Conservation (phyloP, 1,140 invertebrate species). For the Chironomus striatipennis region DNA sequence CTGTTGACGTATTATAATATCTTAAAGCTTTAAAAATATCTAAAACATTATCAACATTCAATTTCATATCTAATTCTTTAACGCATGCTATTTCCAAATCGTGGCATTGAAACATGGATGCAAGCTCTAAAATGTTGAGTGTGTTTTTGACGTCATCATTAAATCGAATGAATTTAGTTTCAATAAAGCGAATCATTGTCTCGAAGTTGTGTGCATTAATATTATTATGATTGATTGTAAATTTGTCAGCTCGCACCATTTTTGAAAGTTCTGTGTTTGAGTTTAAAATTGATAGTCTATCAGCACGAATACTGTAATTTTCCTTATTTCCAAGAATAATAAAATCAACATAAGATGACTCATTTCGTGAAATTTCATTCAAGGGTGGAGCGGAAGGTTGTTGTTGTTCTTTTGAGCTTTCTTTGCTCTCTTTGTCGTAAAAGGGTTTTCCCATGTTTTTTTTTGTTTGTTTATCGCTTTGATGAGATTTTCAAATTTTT, state of each 20-base stretch:
- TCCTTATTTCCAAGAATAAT: conserved; percentile 7
- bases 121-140: conserved; percentile 36
- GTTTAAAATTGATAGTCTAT: neutral
- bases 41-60: conserved; percentile 35
- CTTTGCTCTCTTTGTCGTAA: neutral
- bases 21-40: conserved; percentile 38
- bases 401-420: neutral
- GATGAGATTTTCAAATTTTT: too few relatives aligned
- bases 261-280: neutral
- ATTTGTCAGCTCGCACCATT: neutral
- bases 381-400: neutral
- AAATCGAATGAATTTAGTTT: conserved; percentile 38
- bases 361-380: neutral
- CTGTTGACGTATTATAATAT: conserved; percentile 36
- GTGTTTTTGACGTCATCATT: conserved; percentile 37
- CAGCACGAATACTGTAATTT: conserved; percentile 3
- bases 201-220: conserved; percentile 38
- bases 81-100: conserved; percentile 39
- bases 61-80: conserved; percentile 37
- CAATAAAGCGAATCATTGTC: conserved; percentile 37
- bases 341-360: neutral
- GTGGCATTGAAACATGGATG: conserved; percentile 38
- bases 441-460: conserved; percentile 16
- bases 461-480: neutral
- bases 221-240: conserved; percentile 28